Base-by-base conservation (phyloP, 1,140 invertebrate species). In the Plutomurus gul region DNA sequence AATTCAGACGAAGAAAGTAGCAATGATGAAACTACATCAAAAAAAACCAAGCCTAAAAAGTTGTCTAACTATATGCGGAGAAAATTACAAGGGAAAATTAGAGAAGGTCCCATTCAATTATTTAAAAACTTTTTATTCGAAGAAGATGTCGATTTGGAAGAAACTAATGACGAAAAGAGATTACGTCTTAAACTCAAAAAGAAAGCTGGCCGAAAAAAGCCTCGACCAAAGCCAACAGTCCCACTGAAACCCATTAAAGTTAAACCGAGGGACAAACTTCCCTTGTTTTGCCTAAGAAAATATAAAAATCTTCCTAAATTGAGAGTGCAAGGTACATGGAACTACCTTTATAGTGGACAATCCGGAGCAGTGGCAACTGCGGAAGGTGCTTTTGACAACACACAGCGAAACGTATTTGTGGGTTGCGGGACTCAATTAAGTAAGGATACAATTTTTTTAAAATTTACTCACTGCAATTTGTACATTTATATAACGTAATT, bases 321-420 rank as follows among this genome's bases (percentile, higher is more conserved):
- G 6, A 75, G n/a, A 73, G 1, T 83, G 30, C 20, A 81, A 36
- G 75, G 75, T 0, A 83, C 80, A 11, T 83, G 82, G 82, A 83
- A 83, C 78, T 72, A 78, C 33, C 33, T 81, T 1, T 83, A 80
- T 37, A 51, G 47, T 16, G 79, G 79, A 22, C 10, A 18, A 10
- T 47, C 16, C 43, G 82, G 82, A 16, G 75, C 82, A 39, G 80
- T 77, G 56, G 51, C 49, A 27, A 49, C 56, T 39, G 40, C 75
- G 36, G 47, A 71, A 22, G 73, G 78, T 40, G 49, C n/a, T 25
- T 27, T 20, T 20, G 70, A 20, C 18, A n/a, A 30, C 2, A 36
- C 11, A 16, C 20, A 25, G 3, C 75, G 51, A 43, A 7, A 47
- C 8, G 11, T 83, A 10, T 75, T 77, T 49, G 51, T 81, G 20